Conservation (phyloP, 2,113 vertebrate species). For the Acrocephalus arundinaceus region DNA sequence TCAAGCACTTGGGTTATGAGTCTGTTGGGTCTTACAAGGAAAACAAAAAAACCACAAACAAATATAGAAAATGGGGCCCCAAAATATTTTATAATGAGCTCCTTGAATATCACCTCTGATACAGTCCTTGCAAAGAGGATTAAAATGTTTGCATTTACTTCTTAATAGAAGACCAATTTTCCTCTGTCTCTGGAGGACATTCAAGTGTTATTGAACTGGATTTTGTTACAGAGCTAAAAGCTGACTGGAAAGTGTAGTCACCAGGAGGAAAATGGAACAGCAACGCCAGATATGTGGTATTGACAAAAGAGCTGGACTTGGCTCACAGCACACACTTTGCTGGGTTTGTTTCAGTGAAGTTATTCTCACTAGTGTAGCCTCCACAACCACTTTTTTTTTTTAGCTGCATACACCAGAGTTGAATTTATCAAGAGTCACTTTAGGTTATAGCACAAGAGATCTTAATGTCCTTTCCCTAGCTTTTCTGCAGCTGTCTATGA, state of each 20-base stretch:
- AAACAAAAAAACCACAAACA: not conserved
- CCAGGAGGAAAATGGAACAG: not conserved
- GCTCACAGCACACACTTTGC: not conserved
- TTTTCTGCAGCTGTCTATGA: not conserved
- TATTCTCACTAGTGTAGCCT: not conserved
- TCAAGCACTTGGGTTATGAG: not conserved
- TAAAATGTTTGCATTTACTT: not conserved
- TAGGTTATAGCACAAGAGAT: not conserved
- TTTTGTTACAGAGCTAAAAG: not conserved
- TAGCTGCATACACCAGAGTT: not conserved
- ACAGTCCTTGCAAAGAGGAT: not conserved
- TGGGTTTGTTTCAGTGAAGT: not conserved
- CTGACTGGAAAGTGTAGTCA: not conserved
- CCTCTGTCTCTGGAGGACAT: not conserved
- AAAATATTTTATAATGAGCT: not conserved
- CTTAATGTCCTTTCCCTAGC: not conserved
- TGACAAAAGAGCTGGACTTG: not conserved
- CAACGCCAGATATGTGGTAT: not conserved
- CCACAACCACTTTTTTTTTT: too few relatives aligned
- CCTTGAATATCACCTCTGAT: not conserved
- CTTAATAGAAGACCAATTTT: not conserved
- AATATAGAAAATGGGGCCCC: not conserved
- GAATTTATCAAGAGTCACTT: not conserved
- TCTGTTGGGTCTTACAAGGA: not conserved
- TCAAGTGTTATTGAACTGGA: not conserved